phyloP scores from a whole-genome alignment of 2,113 vertebrate species.

The Sander vitreus region DNA sequence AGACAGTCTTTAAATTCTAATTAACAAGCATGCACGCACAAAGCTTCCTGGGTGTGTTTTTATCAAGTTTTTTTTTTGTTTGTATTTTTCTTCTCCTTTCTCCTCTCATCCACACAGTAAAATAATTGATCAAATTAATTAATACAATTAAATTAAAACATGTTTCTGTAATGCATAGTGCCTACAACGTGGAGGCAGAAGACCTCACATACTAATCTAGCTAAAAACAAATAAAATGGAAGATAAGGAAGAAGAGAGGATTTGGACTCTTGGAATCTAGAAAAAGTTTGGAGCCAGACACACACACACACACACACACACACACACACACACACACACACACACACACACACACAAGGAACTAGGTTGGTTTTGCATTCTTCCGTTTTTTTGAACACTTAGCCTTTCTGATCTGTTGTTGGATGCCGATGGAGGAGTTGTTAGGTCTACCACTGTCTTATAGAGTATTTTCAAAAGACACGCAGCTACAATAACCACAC shows the following conservation, averaged over 20 bases:
- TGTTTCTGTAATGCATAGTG: neutral
- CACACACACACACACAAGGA: neutral
- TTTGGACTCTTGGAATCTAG: neutral
- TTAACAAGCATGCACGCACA: neutral
- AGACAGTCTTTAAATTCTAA: neutral
- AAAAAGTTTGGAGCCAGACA: neutral
- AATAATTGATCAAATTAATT: neutral
- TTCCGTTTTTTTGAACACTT: neutral
- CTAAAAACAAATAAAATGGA: neutral
- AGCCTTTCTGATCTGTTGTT: conserved; percentile 7
- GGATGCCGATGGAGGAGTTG: neutral
- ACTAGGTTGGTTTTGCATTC: neutral
- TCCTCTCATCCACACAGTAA: neutral
- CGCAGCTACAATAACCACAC: neutral
- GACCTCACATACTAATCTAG: neutral
- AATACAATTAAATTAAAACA: too few relatives aligned
- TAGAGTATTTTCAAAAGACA: conserved; percentile 9
- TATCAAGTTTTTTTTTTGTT: neutral
- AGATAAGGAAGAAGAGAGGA: too few relatives aligned
- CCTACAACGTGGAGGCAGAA: neutral
- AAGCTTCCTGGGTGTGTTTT: neutral
- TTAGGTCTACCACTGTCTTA: neutral
- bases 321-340: too few relatives aligned
- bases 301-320: too few relatives aligned
- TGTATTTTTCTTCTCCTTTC: neutral